phyloP scores from a whole-genome alignment of 2,113 vertebrate genomes.

The Istiophorus platypterus region DNA sequence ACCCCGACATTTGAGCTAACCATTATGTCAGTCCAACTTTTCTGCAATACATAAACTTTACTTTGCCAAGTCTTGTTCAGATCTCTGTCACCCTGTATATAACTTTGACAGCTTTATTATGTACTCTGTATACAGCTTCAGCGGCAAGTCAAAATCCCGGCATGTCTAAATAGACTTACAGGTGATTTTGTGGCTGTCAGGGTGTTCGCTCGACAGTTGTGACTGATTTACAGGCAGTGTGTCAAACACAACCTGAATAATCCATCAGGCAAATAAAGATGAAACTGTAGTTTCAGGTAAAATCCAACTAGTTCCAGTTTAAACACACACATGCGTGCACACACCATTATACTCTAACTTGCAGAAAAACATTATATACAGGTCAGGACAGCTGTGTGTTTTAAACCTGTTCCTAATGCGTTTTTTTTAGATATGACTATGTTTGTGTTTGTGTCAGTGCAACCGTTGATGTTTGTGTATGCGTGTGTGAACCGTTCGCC shows the following conservation, averaged over 20 bases:
- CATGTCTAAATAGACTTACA: slow-evolving; percentile 67
- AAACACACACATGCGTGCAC: slow-evolving; percentile 41
- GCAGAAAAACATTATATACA: slow-evolving; percentile 5
- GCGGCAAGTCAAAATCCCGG: slow-evolving; percentile 64
- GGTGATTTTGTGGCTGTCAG: slow-evolving; percentile 73
- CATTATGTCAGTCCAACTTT: slow-evolving; percentile 35
- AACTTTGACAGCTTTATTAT: slow-evolving; percentile 77
- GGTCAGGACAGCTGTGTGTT: slow-evolving; percentile 19
- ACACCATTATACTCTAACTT: not conserved
- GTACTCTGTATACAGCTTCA: slow-evolving; percentile 56
- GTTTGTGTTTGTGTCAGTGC: slow-evolving; percentile 17
- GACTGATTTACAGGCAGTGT: slow-evolving; percentile 69
- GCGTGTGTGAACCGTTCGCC: slow-evolving; percentile 13
- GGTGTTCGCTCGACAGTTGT: slow-evolving; percentile 52
- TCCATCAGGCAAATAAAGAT: slow-evolving; percentile 66
- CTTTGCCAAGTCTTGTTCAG: slow-evolving; percentile 49
- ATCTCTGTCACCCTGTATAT: slow-evolving; percentile 56
- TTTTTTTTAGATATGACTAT: not conserved
- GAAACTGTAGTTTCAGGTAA: slow-evolving; percentile 47
- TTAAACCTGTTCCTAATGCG: slow-evolving; percentile 5
- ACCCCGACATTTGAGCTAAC: slow-evolving; percentile 38
- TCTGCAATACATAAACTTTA: slow-evolving; percentile 37
- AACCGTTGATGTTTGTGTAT: slow-evolving; percentile 3
- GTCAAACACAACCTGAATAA: slow-evolving; percentile 61
- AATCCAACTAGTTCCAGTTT: slow-evolving; percentile 30